Evolutionary conservation across 2,113 vertebrate species (phyloP), one percentile per base, ranked within the genome.

Genomic region (Rhynchomys soricoides): DNA sequence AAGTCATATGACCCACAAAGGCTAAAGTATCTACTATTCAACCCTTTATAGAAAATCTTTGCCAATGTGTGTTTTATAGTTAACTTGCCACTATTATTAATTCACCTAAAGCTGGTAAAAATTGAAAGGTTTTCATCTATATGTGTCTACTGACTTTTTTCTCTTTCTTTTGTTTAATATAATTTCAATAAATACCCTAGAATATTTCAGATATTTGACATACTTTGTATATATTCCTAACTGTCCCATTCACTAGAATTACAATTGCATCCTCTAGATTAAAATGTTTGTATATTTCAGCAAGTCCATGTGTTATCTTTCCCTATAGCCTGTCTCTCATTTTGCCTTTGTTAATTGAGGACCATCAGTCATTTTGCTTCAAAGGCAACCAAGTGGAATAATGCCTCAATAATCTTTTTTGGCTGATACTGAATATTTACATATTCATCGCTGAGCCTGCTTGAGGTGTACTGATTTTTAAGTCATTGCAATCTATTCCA

Each of bases 401-500:
- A 90, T 85, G 50, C 34, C 90, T 93, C 64, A 90, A 88, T 89
- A 95, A 43, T 50, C 75, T 62, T 75, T 96, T 91, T 12, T 13
- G 55, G 21, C 0, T 0, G 59, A 66, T 94, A 95, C 92, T 92
- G 87, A 50, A 34, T 26, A 96, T 95, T 87, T 91, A 73, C 93
- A 91, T 82, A 96, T 94, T 95, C 86, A 62, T 95, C 52, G 43
- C n/a, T 91, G 92, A 96, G 34, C 45, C 22, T 59, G 86, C 93
- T 97, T 97, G 97, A 97, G 97, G 92, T 48, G 82, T 95, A 94
- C 87, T 96, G 66, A 70, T 97, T 98, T 97, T 98, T 75, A 96
- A 98, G 96, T 98, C 87, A 96, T 68, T 89, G n/a, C 71, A 96
- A 77, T 95, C 57, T 77, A 96, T 88, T 98, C 87, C 79, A 96